Evolutionary conservation across 2,888 invertebrate species (phyloP).

Genomic region (Epirrhoe tristata): DNA sequence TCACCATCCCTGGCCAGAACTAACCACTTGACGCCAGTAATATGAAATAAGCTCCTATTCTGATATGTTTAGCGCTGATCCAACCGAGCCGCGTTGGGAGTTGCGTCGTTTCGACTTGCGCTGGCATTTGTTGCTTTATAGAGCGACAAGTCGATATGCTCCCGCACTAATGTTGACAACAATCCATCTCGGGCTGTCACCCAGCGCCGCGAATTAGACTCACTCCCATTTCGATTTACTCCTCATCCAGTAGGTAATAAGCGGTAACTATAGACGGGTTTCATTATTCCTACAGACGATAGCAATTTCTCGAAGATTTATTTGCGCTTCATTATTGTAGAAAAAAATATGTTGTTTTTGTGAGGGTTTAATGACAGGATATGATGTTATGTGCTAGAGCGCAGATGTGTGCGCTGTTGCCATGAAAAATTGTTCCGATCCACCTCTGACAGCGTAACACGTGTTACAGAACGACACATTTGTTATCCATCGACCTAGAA

Average conservation of each 20-base stretch:
- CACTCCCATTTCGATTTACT: slow-evolving; percentile 83
- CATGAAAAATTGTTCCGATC: slow-evolving; percentile 67
- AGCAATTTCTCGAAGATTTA: slow-evolving; percentile 72
- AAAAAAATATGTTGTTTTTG: slow-evolving; percentile 70
- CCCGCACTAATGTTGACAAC: slow-evolving; percentile 83
- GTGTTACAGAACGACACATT: slow-evolving; percentile 49
- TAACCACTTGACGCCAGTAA: slow-evolving; percentile 5
- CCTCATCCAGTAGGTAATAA: slow-evolving; percentile 67
- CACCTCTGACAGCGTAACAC: slow-evolving; percentile 66
- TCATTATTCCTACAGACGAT: slow-evolving; percentile 61
- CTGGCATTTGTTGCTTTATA: slow-evolving; percentile 51
- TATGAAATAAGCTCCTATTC: slow-evolving; percentile 61
- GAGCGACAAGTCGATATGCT: slow-evolving; percentile 79
- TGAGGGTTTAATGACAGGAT: slow-evolving; percentile 79
- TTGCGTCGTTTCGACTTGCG: slow-evolving; percentile 34
- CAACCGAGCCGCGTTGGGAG: slow-evolving; percentile 42
- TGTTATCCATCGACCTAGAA: slow-evolving; percentile 34
- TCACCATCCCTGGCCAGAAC: slow-evolving; percentile 43
- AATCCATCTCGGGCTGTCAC: slow-evolving; percentile 81
- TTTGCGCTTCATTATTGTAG: slow-evolving; percentile 63
- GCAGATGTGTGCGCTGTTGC: slow-evolving; percentile 76
- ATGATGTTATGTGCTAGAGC: slow-evolving; percentile 70
- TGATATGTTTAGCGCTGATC: slow-evolving; percentile 48
- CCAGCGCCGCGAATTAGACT: slow-evolving; percentile 80
- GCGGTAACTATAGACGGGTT: slow-evolving; percentile 57